Evolutionary conservation across 2,113 vertebrate species (phyloP), one percentile per base, ranked within the genome.

Genomic region (Perccottus glenii): DNA sequence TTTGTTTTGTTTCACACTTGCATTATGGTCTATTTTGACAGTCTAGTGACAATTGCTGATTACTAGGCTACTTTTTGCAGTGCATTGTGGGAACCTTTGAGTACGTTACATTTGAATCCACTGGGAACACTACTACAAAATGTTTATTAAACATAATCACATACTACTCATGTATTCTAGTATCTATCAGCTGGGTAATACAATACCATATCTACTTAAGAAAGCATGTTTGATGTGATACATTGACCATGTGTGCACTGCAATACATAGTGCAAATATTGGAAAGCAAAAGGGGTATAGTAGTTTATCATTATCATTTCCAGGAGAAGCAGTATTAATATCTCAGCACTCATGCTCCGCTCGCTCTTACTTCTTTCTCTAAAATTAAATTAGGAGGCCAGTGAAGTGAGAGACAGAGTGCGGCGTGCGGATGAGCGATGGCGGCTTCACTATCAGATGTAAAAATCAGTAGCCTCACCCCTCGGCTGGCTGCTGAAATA

Each of bases 311-410:
- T 85, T 63, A 77, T 82, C 67, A 80, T 84, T 82, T 87, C 57
- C 58, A 74, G 52, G 63, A 77, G 83, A 78, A 69, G 69, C 64
- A 33, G 64, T 69, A 86, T 86, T 85, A 86, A 89, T 82, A 88
- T 84, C 80, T 69, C 59, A 77, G 71, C 82, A 64, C 73, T 82
- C 74, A 58, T 9, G 64, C 78, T 73, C 56, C 14, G 32, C 69
- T 79, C 42, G 64, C 68, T 84, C 77, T 80, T 81, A 74, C 77
- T 77, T 87, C 81, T 67, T 55, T 62, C 64, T 52, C 82, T 45
- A 62, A 78, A 88, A 88, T 86, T 77, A 77, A 85, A 89, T 90
- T 86, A 89, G 85, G 78, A 51, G 80, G 51, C 75, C 46, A 62
- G 70, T 80, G 82, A 78, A 85, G 87, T 81, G 79, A 52, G 75